Evolutionary conservation across 2,113 vertebrate species (phyloP).

Genomic region (Condylura cristata): DNA sequence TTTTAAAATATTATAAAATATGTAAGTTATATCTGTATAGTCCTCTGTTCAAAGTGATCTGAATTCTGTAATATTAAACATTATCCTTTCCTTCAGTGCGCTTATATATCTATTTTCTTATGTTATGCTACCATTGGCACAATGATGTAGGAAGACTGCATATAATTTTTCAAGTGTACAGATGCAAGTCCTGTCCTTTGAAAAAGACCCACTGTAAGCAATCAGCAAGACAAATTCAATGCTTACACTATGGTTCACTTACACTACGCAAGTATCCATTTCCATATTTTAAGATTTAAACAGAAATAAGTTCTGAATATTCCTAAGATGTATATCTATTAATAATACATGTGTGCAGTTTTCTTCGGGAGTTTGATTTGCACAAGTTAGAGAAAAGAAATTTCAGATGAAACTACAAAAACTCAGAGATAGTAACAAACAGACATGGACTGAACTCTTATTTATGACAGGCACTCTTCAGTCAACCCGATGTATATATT

Average conservation of each 20-base stretch:
- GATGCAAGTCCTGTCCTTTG: background rate
- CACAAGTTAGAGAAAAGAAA: background rate
- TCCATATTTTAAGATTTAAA: background rate
- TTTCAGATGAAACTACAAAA: background rate
- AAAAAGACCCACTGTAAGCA: background rate
- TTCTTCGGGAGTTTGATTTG: background rate
- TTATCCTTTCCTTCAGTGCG: background rate
- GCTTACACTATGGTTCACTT: background rate
- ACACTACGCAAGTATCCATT: background rate
- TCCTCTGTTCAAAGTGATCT: background rate
- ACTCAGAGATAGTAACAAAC: background rate
- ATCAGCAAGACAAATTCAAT: background rate
- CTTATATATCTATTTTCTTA: background rate
- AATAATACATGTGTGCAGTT: background rate
- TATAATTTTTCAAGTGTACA: background rate
- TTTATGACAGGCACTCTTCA: background rate
- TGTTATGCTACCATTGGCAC: background rate
- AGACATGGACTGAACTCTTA: background rate
- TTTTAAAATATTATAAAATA: background rate
- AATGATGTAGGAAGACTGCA: background rate
- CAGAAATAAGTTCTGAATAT: background rate
- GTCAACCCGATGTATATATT: background rate
- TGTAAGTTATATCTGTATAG: background rate
- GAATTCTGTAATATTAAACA: background rate
- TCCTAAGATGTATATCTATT: background rate